Conservation (phyloP, 2,797 vertebrate species). For the Menidia menidia region DNA sequence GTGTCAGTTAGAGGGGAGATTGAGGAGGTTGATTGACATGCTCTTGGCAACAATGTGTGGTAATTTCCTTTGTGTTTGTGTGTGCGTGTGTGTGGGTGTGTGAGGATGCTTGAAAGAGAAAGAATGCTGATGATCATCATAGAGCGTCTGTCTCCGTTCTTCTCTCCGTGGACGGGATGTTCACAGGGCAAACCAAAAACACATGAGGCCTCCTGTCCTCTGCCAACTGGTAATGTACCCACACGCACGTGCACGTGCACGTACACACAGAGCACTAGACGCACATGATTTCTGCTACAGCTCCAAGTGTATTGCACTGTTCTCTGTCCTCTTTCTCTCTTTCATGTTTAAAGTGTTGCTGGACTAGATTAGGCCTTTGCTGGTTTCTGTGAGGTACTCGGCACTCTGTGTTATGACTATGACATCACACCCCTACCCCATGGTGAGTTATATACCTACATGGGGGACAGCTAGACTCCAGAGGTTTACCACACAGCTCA, state of each 20-base stretch:
- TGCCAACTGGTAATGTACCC: constrained; percentile 80
- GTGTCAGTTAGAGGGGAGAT: constrained; percentile 73
- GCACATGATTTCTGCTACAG: constrained; percentile 56
- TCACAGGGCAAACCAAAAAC: constrained; percentile 81
- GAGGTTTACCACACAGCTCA: constrained; percentile 77
- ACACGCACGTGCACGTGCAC: constrained; percentile 39
- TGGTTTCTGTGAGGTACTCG: constrained; percentile 65
- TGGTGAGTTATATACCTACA: constrained; percentile 80
- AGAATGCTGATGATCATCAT: constrained; percentile 76
- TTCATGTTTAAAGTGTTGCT: constrained; percentile 76
- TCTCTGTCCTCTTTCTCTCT: constrained; percentile 62
- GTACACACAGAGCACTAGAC: constrained; percentile 19
- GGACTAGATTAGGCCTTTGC: constrained; percentile 67
- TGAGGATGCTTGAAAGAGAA: constrained; percentile 71
- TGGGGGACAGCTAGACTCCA: constrained; percentile 75
- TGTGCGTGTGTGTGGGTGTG: constrained; percentile 64
- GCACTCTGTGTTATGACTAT: constrained; percentile 64
- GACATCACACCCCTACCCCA: constrained; percentile 76
- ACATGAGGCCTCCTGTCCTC: constrained; percentile 74
- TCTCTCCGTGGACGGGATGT: constrained; percentile 79
- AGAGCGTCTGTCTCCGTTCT: constrained; percentile 77
- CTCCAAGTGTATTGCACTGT: constrained; percentile 58
- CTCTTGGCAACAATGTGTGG: constrained; percentile 71
- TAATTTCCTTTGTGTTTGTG: constrained; percentile 64
- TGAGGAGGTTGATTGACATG: constrained; percentile 73